A percentile compares a stretch with the other conserved stretches of the same genome.
Evolutionary conservation across 2,113 vertebrate species (phyloP).

Genomic region (Sebastes fasciatus): DNA sequence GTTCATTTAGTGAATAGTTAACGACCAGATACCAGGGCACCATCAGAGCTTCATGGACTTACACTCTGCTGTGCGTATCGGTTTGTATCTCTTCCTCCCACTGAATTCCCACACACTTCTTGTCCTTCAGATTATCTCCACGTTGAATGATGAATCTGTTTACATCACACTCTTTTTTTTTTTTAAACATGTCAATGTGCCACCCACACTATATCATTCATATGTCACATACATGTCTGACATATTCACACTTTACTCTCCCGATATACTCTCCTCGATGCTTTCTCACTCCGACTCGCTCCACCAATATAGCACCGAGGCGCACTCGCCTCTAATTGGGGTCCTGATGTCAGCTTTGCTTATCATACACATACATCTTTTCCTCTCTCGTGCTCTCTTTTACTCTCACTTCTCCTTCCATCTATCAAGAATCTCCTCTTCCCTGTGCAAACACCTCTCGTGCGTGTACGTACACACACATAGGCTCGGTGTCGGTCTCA

Average conservation of each 20-base stretch:
- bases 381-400: constrained; percentile 25
- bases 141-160: background rate
- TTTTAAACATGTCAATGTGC: background rate
- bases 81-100: constrained; percentile 10
- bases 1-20: background rate
- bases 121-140: background rate
- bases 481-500: background rate
- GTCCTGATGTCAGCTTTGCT: constrained; percentile 72
- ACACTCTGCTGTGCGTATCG: too few species aligned
- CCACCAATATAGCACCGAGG: constrained; percentile 21
- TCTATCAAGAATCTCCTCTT: constrained; percentile 48
- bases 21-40: background rate
- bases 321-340: constrained; percentile 70
- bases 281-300: constrained; percentile 35
- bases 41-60: constrained; percentile 7
- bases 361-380: constrained; percentile 63
- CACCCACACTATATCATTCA: background rate
- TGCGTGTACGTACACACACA: background rate
- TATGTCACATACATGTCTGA: background rate
- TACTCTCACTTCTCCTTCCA: constrained; percentile 25
- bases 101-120: constrained; percentile 15
- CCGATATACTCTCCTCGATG: constrained; percentile 17
- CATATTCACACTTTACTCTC: constrained; percentile 35
- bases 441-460: constrained; percentile 9
- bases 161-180: background rate